Conservation (phyloP, 2,113 vertebrate genomes). For the Hyla sarda region DNA sequence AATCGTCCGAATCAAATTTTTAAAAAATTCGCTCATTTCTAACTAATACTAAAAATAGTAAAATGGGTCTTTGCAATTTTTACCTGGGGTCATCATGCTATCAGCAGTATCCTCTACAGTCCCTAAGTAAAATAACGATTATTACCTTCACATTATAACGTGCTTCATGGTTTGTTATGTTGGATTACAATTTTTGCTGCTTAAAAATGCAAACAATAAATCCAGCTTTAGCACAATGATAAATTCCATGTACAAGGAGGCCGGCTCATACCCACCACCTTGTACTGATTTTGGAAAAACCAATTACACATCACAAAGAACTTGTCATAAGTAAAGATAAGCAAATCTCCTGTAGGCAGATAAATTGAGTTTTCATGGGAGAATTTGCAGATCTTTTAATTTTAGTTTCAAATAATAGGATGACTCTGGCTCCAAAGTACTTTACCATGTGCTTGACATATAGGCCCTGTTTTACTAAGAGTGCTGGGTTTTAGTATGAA, state of each 20-base stretch:
- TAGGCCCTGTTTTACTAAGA: too few species aligned
- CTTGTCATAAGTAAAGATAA: slow-evolving; percentile 1
- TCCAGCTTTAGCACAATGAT: not conserved
- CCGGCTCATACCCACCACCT: not conserved
- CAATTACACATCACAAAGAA: slow-evolving; percentile 17
- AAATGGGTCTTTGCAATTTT: not conserved
- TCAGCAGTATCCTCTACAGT: not conserved
- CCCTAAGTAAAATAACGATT: not conserved
- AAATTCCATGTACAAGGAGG: not conserved
- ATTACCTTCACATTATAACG: too few species aligned
- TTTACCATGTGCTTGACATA: not conserved
- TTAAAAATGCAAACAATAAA: not conserved
- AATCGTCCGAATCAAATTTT: too few species aligned
- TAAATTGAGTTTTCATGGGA: not conserved
- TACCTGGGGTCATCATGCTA: not conserved
- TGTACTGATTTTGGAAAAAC: slow-evolving; percentile 5
- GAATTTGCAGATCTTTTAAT: slow-evolving; percentile 4
- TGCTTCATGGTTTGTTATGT: too few species aligned
- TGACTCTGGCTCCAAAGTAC: not conserved
- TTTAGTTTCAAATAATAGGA: not conserved
- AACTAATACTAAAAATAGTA: too few species aligned
- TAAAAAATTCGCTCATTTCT: too few species aligned
- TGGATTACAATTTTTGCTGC: not conserved
- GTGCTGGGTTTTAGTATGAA: too few species aligned
- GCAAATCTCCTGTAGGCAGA: slow-evolving; percentile 17